Conservation (phyloP, 2,888 invertebrate species). For the Nomada flava region DNA sequence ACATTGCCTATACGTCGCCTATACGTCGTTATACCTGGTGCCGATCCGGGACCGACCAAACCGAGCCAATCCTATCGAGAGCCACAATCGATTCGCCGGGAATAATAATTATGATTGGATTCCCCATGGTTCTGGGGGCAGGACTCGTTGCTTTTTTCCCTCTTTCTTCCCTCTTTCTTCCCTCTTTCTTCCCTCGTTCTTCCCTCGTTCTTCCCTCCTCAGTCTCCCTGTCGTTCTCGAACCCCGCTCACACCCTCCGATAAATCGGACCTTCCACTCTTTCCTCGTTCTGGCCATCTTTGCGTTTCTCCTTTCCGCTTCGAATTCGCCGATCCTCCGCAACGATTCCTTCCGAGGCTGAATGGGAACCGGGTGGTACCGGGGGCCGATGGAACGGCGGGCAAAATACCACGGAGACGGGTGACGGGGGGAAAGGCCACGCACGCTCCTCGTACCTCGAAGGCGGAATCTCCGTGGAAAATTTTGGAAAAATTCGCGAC, state of each 20-base stretch:
- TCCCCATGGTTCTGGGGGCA: constrained; percentile 79
- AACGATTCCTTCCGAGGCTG: neutral
- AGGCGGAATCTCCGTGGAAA: neutral
- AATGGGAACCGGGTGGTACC: neutral
- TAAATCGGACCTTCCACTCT: constrained; percentile 31
- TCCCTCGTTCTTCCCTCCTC: constrained; percentile 36
- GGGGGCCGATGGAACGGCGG: too few relatives aligned
- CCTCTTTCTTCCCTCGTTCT: constrained; percentile 51
- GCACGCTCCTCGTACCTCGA: neutral
- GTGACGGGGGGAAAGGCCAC: neutral
- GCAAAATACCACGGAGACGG: too few relatives aligned
- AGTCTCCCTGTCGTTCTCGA: constrained; percentile 12
- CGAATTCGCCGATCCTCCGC: neutral
- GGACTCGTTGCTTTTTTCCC: constrained; percentile 70
- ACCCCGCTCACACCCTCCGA: constrained; percentile 41
- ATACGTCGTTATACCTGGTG: constrained; percentile 47
- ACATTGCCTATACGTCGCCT: constrained; percentile 25
- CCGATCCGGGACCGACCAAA: constrained; percentile 61
- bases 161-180: constrained; percentile 47
- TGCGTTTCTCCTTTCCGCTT: constrained; percentile 32
- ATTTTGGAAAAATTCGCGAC: constrained; percentile 33
- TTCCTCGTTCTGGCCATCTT: constrained; percentile 56
- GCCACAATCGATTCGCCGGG: constrained; percentile 82
- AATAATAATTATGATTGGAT: constrained; percentile 84
- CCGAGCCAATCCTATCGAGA: constrained; percentile 82